Conservation (phyloP, 2,797 vertebrate species). For the Mycteria americana region DNA sequence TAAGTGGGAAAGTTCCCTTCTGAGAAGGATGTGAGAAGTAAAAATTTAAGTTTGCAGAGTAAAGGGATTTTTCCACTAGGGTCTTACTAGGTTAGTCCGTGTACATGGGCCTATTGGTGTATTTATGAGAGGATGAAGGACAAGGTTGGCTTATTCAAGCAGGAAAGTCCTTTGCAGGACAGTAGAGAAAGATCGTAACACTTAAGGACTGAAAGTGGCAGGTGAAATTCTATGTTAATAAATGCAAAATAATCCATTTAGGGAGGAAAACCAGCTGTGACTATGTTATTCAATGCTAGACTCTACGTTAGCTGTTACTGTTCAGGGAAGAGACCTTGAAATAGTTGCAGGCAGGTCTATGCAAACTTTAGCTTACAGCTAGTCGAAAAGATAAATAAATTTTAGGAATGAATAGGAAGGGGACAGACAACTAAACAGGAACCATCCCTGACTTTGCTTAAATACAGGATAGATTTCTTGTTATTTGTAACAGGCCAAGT, state of each 20-base stretch:
- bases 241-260: neutral
- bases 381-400: neutral
- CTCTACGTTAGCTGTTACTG: neutral
- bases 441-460: neutral
- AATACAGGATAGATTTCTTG: neutral
- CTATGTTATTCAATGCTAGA: neutral
- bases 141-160: neutral
- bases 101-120: neutral
- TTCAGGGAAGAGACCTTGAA: neutral
- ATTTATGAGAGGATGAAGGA: neutral
- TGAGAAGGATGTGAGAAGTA: neutral
- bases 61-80: neutral
- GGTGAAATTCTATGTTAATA: neutral
- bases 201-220: neutral
- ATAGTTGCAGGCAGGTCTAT: neutral
- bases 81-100: neutral
- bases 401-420: neutral
- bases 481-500: neutral
- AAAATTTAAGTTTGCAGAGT: neutral
- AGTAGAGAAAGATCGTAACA: neutral
- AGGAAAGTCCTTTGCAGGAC: neutral
- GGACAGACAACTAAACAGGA: neutral
- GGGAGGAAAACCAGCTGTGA: neutral
- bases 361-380: neutral
- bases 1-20: neutral